Base-by-base conservation (phyloP, 2,113 vertebrate genomes). In the Garra rufa region DNA sequence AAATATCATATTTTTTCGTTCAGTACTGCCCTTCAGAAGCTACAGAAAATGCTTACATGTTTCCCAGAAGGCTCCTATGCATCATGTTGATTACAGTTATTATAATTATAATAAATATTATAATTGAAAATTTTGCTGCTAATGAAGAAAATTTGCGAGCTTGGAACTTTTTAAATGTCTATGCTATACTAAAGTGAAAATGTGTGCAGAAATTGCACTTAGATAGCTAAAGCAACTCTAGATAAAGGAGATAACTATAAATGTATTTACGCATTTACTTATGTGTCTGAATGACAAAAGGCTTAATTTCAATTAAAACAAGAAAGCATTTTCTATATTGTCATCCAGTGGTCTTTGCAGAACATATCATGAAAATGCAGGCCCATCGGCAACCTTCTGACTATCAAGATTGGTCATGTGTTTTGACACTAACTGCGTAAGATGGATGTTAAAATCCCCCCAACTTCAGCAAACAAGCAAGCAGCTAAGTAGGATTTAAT, bases 381-480 rank as follows among this genome's bases (percentile, higher is more conserved):
- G 11, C 17, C 41, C 43, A 7, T 19, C 10, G 4, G 63, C 19
- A 70, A 50, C 43, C 63, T 52, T 52, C 21, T 57, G 59, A 81
- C 3, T 52, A 52, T 26, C 21, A 52, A 81, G 30, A 52, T 28
- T 50, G 13, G 43, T 46, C 43, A 17, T 75, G 61, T 69, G 71
- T 85, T 46, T 85, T 80, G 28, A 41, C 57, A 46, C 61, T 84
- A 50, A 81, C 43, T 26, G 24, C 11, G 15, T 43, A 65, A 81
- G 19, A 67, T 67, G 26, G 43, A 81, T 70, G 46, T 17, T 13
- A 50, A 81, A 82, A 82, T 70, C 26, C 19, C 43, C 9, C 61
- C 26, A 67, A 28, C 43, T 81, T 81, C 26, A 48, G 41, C 61
- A 63, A 65, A 48, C 41, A 67, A 67, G 57, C 61, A 3, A 65